These are phyloP conservation scores for Epistrophe grossulariae DNA, from an alignment of 2,888 invertebrate genomes.

Conservation along the genomic window DNA sequence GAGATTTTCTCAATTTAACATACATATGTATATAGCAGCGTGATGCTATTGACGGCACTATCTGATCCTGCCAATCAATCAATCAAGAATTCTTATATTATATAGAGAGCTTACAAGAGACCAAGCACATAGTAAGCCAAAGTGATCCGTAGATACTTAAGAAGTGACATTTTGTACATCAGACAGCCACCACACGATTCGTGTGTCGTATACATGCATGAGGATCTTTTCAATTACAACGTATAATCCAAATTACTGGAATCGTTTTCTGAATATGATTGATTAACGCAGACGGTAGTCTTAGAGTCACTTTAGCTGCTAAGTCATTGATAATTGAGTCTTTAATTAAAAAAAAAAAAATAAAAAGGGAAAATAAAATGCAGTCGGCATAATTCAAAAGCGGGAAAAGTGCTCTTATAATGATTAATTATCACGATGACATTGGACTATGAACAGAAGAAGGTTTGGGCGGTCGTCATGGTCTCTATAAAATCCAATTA, in stretches of 20 bases:
- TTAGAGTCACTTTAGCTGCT: background rate
- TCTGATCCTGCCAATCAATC: constrained; percentile 75
- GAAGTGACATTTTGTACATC: constrained; percentile 53
- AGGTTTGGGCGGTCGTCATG: background rate
- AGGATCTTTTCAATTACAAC: constrained; percentile 55
- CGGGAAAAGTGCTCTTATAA: constrained; percentile 53
- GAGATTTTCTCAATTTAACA: constrained; percentile 45
- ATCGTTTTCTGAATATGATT: constrained; percentile 67
- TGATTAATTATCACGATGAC: constrained; percentile 45
- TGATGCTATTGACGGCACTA: constrained; percentile 49
- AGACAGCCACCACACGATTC: constrained; percentile 33
- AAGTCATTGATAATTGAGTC: constrained; percentile 44
- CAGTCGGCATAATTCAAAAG: constrained; percentile 23
- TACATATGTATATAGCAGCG: background rate
- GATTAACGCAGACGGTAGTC: constrained; percentile 48
- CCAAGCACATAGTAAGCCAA: background rate
- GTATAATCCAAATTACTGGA: constrained; percentile 50
- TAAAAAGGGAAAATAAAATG: constrained; percentile 53
- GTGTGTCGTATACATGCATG: background rate
- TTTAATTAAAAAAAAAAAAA: constrained; percentile 61
- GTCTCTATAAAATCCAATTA: constrained; percentile 6
- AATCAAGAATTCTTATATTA: constrained; percentile 70
- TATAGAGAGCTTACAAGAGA: constrained; percentile 6
- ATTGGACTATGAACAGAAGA: constrained; percentile 8
- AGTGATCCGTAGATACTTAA: background rate